Evolutionary conservation across 2,888 invertebrate genomes (phyloP), one percentile per base, ranked within the genome.

Genomic region (Apodemia zela): DNA sequence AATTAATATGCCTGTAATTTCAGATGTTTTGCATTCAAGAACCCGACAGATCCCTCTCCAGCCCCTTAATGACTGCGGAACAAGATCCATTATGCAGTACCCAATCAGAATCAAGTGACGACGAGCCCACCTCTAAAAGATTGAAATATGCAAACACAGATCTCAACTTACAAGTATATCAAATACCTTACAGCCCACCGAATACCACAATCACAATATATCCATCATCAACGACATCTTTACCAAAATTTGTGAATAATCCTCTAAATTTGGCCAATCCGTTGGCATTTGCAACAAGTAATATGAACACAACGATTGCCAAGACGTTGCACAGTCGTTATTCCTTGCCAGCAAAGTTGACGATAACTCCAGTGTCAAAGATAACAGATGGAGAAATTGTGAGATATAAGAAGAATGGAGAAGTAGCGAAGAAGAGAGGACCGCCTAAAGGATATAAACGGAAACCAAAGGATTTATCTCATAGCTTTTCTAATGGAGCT

Each of bases 1-100:
- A 38, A 38, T 13, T 42, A 42, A 42, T 42, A 13, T 42, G 4
- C 42, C 42, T 49, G 33, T 29, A 25, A 59, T 70, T 72, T 15
- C 85, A 91, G 91, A 91, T 91, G 91, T 89, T 89, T 68, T 91
- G 90, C 67, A 66, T 90, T 1, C 89, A 89, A 83, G 90, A 89
- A 65, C 81, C 81, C 1, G 87, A 91, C 35, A 72, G 81, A 0
- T 70, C 73, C 0, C 84, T 84, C 68, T 75, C 78, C 0, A 89
- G 88, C 58, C 84, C 86, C 0, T 80, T 87, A 18, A 73, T 79
- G 29, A 78, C 75, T 2, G 69, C 70, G 0, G 82, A 82, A 45
- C 77, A 78, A 49, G 84, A 84, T 54, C 84, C 84, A 0, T 66
- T 84, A 0, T 71, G 74, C 63, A 71, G 68, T 17, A 66, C 68